A percentile compares a stretch with the other conserved stretches of the same genome.
phyloP scores from a whole-genome alignment of 1,140 invertebrate genomes.

The Drosophila truncata region DNA sequence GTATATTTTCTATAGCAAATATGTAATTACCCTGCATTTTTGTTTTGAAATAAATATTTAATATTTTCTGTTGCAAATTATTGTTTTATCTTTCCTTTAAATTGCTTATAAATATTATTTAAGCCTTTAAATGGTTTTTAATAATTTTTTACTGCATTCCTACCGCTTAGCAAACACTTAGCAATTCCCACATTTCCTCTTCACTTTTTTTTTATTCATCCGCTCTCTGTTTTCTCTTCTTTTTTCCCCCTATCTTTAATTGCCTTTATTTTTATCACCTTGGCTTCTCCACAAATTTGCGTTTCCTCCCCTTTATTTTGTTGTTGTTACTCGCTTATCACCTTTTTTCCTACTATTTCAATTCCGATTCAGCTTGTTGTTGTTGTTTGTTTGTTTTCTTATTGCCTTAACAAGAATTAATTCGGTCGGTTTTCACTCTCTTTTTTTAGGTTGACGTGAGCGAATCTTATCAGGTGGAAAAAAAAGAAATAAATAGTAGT shows the following conservation, averaged over 20 bases:
- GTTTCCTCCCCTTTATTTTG: conserved; percentile 16
- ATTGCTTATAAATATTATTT: background rate
- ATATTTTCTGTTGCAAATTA: background rate
- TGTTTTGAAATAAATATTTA: background rate
- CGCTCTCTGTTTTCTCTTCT: background rate
- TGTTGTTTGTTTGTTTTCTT: conserved; percentile 16
- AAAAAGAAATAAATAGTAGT: conserved; percentile 8
- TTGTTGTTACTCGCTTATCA: conserved; percentile 37
- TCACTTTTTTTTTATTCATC: background rate
- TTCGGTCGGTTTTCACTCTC: conserved; percentile 16
- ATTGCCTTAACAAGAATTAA: conserved; percentile 26
- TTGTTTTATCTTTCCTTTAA: too few species aligned
- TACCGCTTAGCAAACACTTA: conserved; percentile 21
- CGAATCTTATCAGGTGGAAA: conserved; percentile 28
- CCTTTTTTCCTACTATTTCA: conserved; percentile 29
- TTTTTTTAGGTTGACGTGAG: conserved; percentile 19
- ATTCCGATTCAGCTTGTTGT: conserved; percentile 7
- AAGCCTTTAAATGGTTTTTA: background rate
- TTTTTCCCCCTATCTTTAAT: conserved; percentile 28
- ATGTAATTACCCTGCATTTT: background rate
- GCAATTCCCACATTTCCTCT: conserved; percentile 4
- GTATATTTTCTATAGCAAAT: background rate
- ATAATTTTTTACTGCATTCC: conserved; percentile 3
- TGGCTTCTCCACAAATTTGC: conserved; percentile 40
- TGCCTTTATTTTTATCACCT: conserved; percentile 49